A percentile compares a stretch with the other conserved stretches of the same genome.
Evolutionary conservation across 2,888 invertebrate species (phyloP).

Genomic region (Rhimphoctona megacephalus): DNA sequence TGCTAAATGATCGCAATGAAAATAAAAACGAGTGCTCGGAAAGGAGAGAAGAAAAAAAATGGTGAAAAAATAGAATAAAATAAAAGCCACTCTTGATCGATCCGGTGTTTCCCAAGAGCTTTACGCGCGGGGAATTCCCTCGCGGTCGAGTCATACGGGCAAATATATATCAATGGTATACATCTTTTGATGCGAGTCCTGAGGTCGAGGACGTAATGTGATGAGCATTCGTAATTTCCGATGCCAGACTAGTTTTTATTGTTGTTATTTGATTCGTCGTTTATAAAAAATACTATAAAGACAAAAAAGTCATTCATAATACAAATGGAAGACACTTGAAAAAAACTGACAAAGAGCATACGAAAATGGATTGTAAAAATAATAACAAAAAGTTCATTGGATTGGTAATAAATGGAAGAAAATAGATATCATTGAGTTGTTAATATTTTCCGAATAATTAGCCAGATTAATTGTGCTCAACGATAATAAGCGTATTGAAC

Average conservation of each 20-base stretch:
- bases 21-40: slow-evolving; percentile 25
- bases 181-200: slow-evolving; percentile 42
- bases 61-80: neutral
- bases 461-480: no score
- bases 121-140: slow-evolving; percentile 55
- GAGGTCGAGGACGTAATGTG: slow-evolving; percentile 61
- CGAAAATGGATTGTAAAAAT: neutral
- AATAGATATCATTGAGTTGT: neutral
- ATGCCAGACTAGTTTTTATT: slow-evolving; percentile 49
- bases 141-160: slow-evolving; percentile 56
- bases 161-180: slow-evolving; percentile 28
- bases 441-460: no score
- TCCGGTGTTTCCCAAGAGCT: slow-evolving; percentile 38
- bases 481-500: no score
- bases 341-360: neutral
- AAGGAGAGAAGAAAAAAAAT: slow-evolving; percentile 22
- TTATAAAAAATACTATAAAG: neutral
- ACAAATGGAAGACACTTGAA: neutral
- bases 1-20: slow-evolving; percentile 45
- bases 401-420: neutral
- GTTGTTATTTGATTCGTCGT: slow-evolving; percentile 27
- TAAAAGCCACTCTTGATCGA: slow-evolving; percentile 58
- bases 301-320: slow-evolving; percentile 5
- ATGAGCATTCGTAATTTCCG: slow-evolving; percentile 62
- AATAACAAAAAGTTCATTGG: neutral